Base-by-base conservation (phyloP, 2,797 vertebrate genomes). In the Esox lucius region DNA sequence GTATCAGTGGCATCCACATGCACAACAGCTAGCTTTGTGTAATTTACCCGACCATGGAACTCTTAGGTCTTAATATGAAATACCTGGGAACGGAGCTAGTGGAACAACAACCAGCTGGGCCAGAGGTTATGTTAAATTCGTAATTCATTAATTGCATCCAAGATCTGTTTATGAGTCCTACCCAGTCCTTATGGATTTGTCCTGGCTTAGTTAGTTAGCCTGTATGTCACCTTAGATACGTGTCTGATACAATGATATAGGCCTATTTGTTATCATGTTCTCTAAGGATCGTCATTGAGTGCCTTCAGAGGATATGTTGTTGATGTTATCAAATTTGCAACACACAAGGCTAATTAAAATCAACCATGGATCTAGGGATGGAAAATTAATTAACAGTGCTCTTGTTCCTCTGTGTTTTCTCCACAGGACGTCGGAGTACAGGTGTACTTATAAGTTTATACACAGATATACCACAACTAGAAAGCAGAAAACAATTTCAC, bases 21-120 rank as follows among this genome's bases (percentile, higher is more conserved):
- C 87, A 80, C 79, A 15, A 33, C 72, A 75, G 83, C 85, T 82
- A 86, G 83, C 84, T 88, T 75, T 79, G 81, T 70, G 74, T 76
- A 79, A 82, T 77, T 83, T 84, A 84, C 64, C 85, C 82, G 83
- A 64, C 39, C 0, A 48, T 76, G 72, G 19, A 22, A 17, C 4
- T 42, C 6, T n/a, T 56, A 68, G 33, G 72, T 39, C 42, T 11
- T 69, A 46, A 46, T 46, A 35, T 35, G 68, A 71, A 51, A 72
- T 35, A 64, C 61, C 33, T 69, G 28, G 24, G 15, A 42, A 4
- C 69, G 28, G 28, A 59, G 53, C n/a, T 56, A 56, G n/a, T 59
- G 7, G 26, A 28, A 1, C 61, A 13, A 28, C 61, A 64, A 4
- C 24, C 24, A 16, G 62, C 31, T 16, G 13, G 26, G 42, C 42